phyloP scores from a whole-genome alignment of 2,797 vertebrate species.

The Micrastur ruficollis region DNA sequence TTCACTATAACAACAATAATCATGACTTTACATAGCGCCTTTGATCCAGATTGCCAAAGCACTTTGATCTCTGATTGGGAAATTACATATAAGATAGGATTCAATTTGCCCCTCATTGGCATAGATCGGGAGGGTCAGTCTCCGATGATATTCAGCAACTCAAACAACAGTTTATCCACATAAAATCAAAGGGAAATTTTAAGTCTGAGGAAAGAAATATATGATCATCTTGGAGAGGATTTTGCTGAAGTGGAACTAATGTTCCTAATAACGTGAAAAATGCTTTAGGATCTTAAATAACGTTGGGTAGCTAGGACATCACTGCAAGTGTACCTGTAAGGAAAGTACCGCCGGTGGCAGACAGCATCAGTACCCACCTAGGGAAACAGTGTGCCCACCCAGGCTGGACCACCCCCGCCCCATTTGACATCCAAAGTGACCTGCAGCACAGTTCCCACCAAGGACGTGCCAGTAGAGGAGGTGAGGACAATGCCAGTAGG shows the following conservation, averaged over 20 bases:
- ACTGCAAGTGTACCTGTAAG: neutral
- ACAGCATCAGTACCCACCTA: neutral
- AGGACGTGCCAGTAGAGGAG: neutral
- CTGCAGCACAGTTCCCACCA: neutral
- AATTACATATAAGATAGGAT: neutral
- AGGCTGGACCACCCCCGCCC: neutral
- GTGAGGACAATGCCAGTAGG: neutral
- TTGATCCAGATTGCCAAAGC: slow-evolving; percentile 11
- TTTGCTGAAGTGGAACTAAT: neutral
- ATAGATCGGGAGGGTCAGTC: neutral
- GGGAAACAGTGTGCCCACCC: neutral
- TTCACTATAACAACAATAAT: slow-evolving; percentile 5
- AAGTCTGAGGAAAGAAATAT: neutral
- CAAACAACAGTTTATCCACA: neutral
- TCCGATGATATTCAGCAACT: neutral
- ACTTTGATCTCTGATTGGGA: slow-evolving; percentile 10
- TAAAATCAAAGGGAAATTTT: neutral
- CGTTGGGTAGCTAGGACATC: neutral
- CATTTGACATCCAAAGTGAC: neutral
- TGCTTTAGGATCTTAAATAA: neutral
- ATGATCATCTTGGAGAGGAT: neutral
- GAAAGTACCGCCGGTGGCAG: neutral
- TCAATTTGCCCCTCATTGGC: neutral
- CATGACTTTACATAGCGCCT: neutral
- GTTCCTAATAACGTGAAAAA: neutral